Percentiles rank a stretch among this genome's conserved stretches.
phyloP scores from a whole-genome alignment of 2,113 vertebrate genomes.

The Dendrocopos noguchii region DNA sequence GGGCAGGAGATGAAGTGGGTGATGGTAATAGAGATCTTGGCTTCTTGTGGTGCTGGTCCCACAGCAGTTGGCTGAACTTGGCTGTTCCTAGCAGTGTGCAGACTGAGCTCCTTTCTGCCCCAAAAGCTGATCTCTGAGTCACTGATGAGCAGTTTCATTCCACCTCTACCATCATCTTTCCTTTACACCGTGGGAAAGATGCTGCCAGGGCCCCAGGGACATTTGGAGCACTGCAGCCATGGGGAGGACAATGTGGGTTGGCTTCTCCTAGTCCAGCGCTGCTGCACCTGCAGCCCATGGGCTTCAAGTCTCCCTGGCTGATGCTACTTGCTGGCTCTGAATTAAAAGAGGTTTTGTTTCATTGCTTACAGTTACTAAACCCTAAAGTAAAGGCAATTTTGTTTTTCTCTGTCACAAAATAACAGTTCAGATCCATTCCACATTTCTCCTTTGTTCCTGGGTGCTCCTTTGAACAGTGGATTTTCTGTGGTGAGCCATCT shows the following conservation, averaged over 20 bases:
- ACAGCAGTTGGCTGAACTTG: not conserved
- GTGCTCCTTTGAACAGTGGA: not conserved
- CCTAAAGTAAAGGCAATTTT: not conserved
- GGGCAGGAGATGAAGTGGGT: not conserved
- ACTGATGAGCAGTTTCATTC: not conserved
- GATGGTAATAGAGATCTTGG: not conserved
- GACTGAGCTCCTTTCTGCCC: not conserved
- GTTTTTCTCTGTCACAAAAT: not conserved
- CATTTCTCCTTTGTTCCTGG: not conserved
- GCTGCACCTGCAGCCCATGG: not conserved
- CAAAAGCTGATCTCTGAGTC: not conserved
- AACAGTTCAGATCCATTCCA: not conserved
- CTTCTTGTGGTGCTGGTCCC: accelerated
- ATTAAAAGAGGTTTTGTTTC: not conserved
- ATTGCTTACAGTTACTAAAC: not conserved
- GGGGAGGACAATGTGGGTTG: too few species aligned
- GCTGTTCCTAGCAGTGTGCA: not conserved
- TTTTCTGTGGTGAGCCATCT: not conserved
- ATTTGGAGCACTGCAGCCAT: not conserved
- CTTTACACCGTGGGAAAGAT: accelerated
- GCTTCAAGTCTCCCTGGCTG: not conserved
- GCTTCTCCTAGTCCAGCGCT: accelerated
- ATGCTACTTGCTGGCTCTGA: not conserved
- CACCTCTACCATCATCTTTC: not conserved
- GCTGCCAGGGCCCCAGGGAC: not conserved